Evolutionary conservation across 2,888 invertebrate species (phyloP), one percentile per base, ranked within the genome.

Genomic region (Drosophila rubida): DNA sequence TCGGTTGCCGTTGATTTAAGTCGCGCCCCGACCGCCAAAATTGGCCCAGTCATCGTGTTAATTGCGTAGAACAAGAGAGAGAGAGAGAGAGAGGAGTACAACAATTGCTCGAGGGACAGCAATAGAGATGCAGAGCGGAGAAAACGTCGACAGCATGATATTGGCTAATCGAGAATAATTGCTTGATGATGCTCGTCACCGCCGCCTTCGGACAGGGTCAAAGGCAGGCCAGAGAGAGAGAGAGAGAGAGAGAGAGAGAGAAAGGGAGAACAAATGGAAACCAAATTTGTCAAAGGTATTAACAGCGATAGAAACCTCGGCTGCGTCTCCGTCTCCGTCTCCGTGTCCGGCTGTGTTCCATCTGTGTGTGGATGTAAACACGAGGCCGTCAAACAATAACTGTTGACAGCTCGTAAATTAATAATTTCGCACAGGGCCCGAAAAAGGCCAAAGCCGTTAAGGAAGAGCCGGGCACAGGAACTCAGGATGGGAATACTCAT

Each of bases 331-430:
- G 39, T 30, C 57, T 27, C 45, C 25, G 6, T 6, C 25, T 1
- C 5, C 49, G 39, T 30, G 53, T 27, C 45, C 35, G 46, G 9
- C 9, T 44, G 62, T 25, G 32, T 25, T 4, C 13, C 45, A 8
- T 44, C 16, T 54, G 13, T 60, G 76, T 75, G 74, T 76, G 69
- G 69, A 85, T 86, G 87, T 85, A 85, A 85, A 87, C 87, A 87
- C 70, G 70, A 66, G 64, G 62, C 73, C 51, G 69, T 60, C 72
- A 69, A 79, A 87, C 80, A 85, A 85, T 85, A 87, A 82, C 87
- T 85, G 85, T 85, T 85, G 85, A 85, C 85, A 85, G 85, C 87
- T 80, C 88, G 88, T 85, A 85, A 85, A 85, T 85, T 85, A 85
- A 85, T 84, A 85, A 83, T 87, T 85, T 85, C 22, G 81, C 83